These are phyloP conservation scores for Catharus ustulatus DNA, from an alignment of 2,797 vertebrate genomes.

Conservation along the genomic window DNA sequence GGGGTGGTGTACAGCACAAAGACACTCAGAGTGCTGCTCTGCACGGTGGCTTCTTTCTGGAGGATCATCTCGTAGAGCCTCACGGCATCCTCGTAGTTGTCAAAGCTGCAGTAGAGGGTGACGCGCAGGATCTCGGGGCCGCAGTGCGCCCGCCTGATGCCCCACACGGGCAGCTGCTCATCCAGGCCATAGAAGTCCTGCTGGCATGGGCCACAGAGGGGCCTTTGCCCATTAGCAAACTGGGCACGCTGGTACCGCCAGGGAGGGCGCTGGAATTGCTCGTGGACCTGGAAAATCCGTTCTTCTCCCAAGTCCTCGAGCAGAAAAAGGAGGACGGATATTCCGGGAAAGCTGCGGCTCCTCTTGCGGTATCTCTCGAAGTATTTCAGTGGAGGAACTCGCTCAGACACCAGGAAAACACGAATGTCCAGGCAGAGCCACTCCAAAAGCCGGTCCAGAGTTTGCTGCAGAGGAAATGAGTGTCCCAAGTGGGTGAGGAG, in stretches of 20 bases:
- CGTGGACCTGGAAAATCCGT: conserved; percentile 84
- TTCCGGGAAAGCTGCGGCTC: conserved; percentile 81
- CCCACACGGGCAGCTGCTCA: conserved; percentile 91
- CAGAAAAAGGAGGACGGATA: conserved; percentile 91
- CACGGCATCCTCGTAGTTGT: conserved; percentile 90
- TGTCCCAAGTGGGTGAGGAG: conserved; percentile 86
- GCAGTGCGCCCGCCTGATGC: conserved; percentile 82
- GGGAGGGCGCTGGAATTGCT: conserved; percentile 87
- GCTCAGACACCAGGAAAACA: conserved; percentile 91
- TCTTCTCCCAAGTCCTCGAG: conserved; percentile 86
- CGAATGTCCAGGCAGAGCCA: conserved; percentile 83
- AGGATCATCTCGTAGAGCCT: conserved; percentile 90
- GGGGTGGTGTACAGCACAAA: conserved; percentile 78
- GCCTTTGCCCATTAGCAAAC: conserved; percentile 34
- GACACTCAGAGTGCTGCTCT: conserved; percentile 83
- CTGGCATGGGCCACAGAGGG: conserved; percentile 72
- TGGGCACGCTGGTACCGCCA: conserved; percentile 86
- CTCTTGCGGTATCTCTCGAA: conserved; percentile 54
- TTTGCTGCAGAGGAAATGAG: conserved; percentile 84
- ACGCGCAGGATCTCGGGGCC: conserved; percentile 87
- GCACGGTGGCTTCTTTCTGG: conserved; percentile 79
- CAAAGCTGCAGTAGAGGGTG: conserved; percentile 87
- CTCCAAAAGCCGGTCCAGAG: conserved; percentile 84
- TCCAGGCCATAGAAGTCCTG: conserved; percentile 91
- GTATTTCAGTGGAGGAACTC: conserved; percentile 75